Base-by-base conservation (phyloP, 2,888 invertebrate species). In the Rhamnusium bicolor region DNA sequence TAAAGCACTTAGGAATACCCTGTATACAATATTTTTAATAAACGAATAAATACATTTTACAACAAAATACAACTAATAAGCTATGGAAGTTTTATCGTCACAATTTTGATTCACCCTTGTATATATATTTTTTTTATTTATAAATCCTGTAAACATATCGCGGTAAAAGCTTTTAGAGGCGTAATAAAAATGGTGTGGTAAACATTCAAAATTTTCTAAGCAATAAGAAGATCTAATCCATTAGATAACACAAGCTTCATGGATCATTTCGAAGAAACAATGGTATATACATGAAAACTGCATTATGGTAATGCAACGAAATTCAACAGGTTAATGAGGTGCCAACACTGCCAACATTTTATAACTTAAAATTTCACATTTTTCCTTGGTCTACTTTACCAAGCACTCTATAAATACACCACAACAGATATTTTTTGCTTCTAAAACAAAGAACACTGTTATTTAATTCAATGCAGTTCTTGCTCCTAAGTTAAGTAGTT, bases 171-270 rank as follows among this genome's bases (percentile, higher is more conserved):
- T 40, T 40, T 40, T 40, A 40, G 40, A 12, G 40, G 12, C n/a
- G 40, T n/a, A n/a, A 2, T 40, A 14, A 40, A 40, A 40, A 40
- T 1, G 40, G 4, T n/a, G 12, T 10, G n/a, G 40, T 0, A 2
- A 10, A 14, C 40, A n/a, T 40, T 40, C 12, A 40, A 40, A 1
- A 40, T 10, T n/a, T 12, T 40, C n/a, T 40, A 40, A 40, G n/a
- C 40, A n/a, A 40, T 40, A n/a, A 56, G 53, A 24, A 27, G 10
- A 12, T 58, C 58, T 58, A 16, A 58, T 58, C 58, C 58, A 58
- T 58, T 58, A 58, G 58, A 58, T 18, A 58, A 18, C 19, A 18
- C 58, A 58, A 58, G 58, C 18, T 58, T 58, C 32, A 32, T 19
- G 32, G 3, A 12, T n/a, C 40, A 40, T 40, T 40, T 40, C 5